Percentiles rank a stretch among this genome's conserved stretches.
Conservation (phyloP, 2,797 vertebrate genomes). For the Paramormyrops hopkinsi region DNA sequence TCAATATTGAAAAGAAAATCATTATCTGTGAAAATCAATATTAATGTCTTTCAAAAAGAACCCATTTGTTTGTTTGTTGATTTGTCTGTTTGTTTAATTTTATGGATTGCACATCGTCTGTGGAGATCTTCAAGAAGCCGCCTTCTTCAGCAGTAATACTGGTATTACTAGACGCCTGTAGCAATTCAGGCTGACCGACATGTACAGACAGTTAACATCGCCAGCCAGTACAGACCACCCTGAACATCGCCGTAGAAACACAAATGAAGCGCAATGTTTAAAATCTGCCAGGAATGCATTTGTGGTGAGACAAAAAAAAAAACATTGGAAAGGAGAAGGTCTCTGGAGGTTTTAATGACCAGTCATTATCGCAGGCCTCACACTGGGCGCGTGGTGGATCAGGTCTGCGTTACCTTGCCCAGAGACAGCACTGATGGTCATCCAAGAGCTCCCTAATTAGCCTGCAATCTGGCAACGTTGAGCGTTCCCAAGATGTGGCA, state of each 20-base stretch:
- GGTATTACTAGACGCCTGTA: neutral
- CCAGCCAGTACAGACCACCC: neutral
- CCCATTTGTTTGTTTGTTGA: neutral
- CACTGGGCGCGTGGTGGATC: slow-evolving; percentile 58
- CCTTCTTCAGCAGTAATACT: neutral
- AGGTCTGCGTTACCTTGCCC: slow-evolving; percentile 65
- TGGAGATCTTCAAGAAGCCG: neutral
- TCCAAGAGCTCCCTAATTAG: slow-evolving; percentile 79
- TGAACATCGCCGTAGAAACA: neutral
- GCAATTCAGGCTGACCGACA: neutral
- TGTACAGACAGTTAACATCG: neutral
- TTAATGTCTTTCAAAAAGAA: neutral
- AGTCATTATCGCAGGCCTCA: slow-evolving; percentile 66
- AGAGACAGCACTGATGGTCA: slow-evolving; percentile 74
- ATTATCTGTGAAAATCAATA: neutral
- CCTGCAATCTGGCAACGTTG: slow-evolving; percentile 71
- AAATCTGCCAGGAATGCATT: slow-evolving; percentile 56
- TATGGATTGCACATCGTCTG: neutral
- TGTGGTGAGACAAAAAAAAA: slow-evolving; percentile 49
- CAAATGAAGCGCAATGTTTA: slow-evolving; percentile 17
- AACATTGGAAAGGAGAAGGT: slow-evolving; percentile 51
- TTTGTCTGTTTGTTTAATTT: neutral
- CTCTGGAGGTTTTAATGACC: slow-evolving; percentile 55
- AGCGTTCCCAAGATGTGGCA: slow-evolving; percentile 68
- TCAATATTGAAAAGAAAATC: neutral